phyloP scores from a whole-genome alignment of 1,140 invertebrate species.

The Trichoplusia ni region DNA sequence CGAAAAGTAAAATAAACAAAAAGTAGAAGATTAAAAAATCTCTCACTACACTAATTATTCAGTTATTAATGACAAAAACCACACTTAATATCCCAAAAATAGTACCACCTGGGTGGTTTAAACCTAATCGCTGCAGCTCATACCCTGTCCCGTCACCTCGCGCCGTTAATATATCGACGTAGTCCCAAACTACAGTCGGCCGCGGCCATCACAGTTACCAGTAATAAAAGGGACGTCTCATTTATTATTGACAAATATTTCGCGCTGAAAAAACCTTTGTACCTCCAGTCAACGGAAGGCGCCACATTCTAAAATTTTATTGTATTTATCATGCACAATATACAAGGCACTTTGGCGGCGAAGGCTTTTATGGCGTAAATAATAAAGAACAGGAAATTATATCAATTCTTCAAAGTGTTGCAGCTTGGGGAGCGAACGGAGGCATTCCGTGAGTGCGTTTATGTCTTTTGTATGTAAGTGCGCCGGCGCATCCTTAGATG shows the following conservation, averaged over 20 bases:
- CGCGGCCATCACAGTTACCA: slow-evolving; percentile 61
- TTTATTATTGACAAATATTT: slow-evolving; percentile 81
- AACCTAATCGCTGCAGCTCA: slow-evolving; percentile 29
- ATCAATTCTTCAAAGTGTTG: slow-evolving; percentile 39
- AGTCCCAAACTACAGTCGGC: slow-evolving; percentile 58
- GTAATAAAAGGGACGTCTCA: slow-evolving; percentile 78
- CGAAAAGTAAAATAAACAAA: too few relatives aligned
- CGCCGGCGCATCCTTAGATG: slow-evolving; percentile 49
- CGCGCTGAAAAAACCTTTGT: slow-evolving; percentile 62
- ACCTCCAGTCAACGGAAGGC: slow-evolving; percentile 74
- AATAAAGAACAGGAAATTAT: slow-evolving; percentile 63
- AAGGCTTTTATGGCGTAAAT: slow-evolving; percentile 35
- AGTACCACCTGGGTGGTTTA: too few relatives aligned
- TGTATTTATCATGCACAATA: slow-evolving; percentile 60
- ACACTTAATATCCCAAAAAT: too few relatives aligned
- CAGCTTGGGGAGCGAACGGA: slow-evolving; percentile 3
- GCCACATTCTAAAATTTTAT: slow-evolving; percentile 68
- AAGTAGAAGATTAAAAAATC: too few relatives aligned
- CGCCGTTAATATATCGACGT: slow-evolving; percentile 59
- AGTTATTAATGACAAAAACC: too few relatives aligned
- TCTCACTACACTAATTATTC: too few relatives aligned
- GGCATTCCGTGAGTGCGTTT: slow-evolving; percentile 55
- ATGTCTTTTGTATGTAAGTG: slow-evolving; percentile 66
- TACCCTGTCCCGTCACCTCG: slow-evolving; percentile 37
- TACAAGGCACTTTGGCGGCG: slow-evolving; percentile 58